Base-by-base conservation (phyloP, 2,113 vertebrate genomes). In the Mesoclemmys tuberculata region DNA sequence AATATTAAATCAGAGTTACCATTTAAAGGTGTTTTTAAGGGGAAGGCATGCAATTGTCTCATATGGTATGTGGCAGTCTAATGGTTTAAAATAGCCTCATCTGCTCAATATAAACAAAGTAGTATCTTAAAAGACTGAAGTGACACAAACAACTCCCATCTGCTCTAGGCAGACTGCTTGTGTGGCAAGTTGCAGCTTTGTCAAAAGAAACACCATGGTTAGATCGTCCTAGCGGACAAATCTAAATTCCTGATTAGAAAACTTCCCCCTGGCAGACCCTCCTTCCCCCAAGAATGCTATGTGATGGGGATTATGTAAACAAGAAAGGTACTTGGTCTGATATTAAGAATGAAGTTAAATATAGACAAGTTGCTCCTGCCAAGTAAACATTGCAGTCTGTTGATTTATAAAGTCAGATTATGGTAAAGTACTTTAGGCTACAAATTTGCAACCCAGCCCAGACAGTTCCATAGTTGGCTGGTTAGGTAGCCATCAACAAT, bases 331-430 rank as follows among this genome's bases (percentile, higher is more conserved):
- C 71, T 81, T 41, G 46, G 35, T 49, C 85, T 29, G 79, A 95
- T 51, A 96, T 29, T 0, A 0, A 84, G 46, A 1, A 27, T 27
- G 11, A 35, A 80, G 29, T n/a, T 7, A 94, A 86, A 81, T 94
- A 87, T 85, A 85, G 77, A 85, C 75, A 92, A 77, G 10, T 2
- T 1, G 75, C 64, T 78, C 83, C 90, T 90, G 95, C 81, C 95
- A 95, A 96, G 91, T 80, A 92, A 90, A 11, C 92, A 91, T 94
- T 95, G 88, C 92, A 92, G 80, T 31, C 61, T 51, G 80, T 87
- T 91, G 93, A 94, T 71, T 84, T 89, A 48, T 48, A 83, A 86
- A 41, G 48, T 89, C 84, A 90, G 88, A 75, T 38, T 83, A 81
- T 0, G 10, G 61, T 96, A 92, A 91, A 90, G 82, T 92, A 38